Evolutionary conservation across 2,797 vertebrate genomes (phyloP), one percentile per base, ranked within the genome.

Genomic region (Micrastur ruficollis): DNA sequence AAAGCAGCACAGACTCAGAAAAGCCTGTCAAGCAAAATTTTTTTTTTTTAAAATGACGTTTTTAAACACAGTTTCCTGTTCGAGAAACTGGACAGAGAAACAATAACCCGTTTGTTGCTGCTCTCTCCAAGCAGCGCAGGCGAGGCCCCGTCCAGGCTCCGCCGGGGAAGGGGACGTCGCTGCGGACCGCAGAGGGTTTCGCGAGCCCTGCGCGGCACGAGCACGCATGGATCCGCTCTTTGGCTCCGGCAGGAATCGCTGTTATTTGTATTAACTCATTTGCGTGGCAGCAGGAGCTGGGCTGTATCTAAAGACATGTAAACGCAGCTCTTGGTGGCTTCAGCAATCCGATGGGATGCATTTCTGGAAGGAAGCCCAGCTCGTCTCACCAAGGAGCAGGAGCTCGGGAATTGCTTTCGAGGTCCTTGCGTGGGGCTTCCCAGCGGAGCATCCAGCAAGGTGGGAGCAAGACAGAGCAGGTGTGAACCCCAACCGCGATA

Each of bases 31-130:
- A 74, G 63, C 23, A 36, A 89, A 58, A 29, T 18, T 44, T 42
- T 83, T 68, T 15, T 1, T 14, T 36, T 36, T n/a, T n/a, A 90
- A 94, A 78, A 47, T 18, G 21, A 50, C 4, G 1, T 53, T 94
- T 95, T 91, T 31, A 36, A 78, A 53, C 34, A 42, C 26, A 17
- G 66, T 76, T 93, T 94, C 96, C 94, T 94, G 90, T 74, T 82
- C 36, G 34, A 95, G 86, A 90, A 79, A 68, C 34, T 70, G 82
- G 70, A 72, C 34, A 62, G 68, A 81, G 79, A 58, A 96, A 96
- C 96, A 96, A 95, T 74, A 85, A 87, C 47, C 52, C 8, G 0
- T 68, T 73, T 93, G 91, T 95, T 75, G 82, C 91, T 40, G 58
- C 58, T 66, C 58, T 11, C 59, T 32, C 47, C 0, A 0, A 67